Base-by-base conservation (phyloP, 2,888 invertebrate species). In the Phaonia tiefii region DNA sequence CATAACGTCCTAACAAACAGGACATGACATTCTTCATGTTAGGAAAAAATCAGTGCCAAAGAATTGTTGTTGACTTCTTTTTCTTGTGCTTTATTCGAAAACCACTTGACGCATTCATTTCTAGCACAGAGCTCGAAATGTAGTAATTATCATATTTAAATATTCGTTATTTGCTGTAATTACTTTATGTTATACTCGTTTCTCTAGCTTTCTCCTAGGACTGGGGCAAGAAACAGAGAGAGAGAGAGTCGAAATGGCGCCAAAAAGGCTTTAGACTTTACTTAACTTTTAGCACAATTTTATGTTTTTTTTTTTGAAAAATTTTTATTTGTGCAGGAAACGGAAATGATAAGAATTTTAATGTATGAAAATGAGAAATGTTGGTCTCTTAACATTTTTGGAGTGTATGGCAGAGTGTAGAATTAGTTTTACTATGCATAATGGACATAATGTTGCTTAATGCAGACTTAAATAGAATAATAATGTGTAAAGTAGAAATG, bases 261-360 rank as follows among this genome's bases (percentile, higher is more conserved):
- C 13, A 22, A 13, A 54, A 54, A 54, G 54, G 25, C 22, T 17
- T 22, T 54, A 54, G 22, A 22, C 3, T 54, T 5, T 51, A 20
- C 8, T 22, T 8, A 2, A 20, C 51, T 37, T 58, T 58, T 58
- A 58, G n/a, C n/a, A 7, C 7, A 20, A 63, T 20, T 63, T 63
- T 13, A 37, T 42, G 39, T 42, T 39, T 39, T 3, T 31, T n/a
- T n/a, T n/a, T n/a, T n/a, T n/a, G n/a, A 31, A 31, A 8, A 5
- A 8, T 31, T 3, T 31, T 3, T 31, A 31, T 31, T 3, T 31
- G 22, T 63, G 42, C 63, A 10, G 63, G 63, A 63, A 63, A 42
- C 20, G 63, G 63, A 63, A 63, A 42, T 63, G 63, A 63, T 42
- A 42, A 58, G 58, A 63, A 42, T 63, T 63, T 63, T 63, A 63